These are phyloP conservation scores for Artibeus lituratus DNA, from an alignment of 2,797 vertebrate species.

Conservation along the genomic window DNA sequence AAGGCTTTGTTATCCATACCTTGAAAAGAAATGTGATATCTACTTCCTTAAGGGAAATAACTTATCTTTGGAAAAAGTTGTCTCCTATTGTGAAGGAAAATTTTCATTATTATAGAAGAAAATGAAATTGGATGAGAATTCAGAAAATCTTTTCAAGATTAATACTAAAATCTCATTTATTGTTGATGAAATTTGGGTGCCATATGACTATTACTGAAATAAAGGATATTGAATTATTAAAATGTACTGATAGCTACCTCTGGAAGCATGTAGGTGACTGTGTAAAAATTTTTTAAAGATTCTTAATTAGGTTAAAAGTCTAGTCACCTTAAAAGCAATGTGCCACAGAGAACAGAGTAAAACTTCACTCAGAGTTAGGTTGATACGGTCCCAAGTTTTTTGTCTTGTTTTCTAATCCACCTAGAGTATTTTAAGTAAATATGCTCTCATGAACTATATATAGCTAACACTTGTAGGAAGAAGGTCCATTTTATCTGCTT, in stretches of 20 bases:
- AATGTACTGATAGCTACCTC: background rate
- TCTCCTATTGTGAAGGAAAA: background rate
- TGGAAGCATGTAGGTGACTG: background rate
- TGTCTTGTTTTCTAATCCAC: background rate
- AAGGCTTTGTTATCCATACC: background rate
- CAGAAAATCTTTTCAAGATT: background rate
- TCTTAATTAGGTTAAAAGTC: background rate
- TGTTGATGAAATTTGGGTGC: conserved; percentile 12
- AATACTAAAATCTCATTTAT: background rate
- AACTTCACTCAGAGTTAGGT: background rate
- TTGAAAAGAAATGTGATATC: conserved; percentile 19
- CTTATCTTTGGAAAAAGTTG: conserved; percentile 6
- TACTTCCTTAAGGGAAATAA: background rate
- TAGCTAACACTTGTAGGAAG: background rate
- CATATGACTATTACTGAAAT: conserved; percentile 10
- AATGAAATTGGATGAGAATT: conserved; percentile 28
- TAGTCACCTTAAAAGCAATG: background rate
- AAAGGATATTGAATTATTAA: background rate
- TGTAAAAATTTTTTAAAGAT: background rate
- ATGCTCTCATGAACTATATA: background rate
- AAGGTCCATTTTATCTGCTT: conserved; percentile 21
- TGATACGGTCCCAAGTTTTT: background rate
- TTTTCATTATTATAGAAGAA: conserved; percentile 28
- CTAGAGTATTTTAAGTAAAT: conserved; percentile 35
- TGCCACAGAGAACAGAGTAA: conserved; percentile 21